Evolutionary conservation across 2,797 vertebrate genomes (phyloP).

Genomic region (Lagorchestes hirsutus): DNA sequence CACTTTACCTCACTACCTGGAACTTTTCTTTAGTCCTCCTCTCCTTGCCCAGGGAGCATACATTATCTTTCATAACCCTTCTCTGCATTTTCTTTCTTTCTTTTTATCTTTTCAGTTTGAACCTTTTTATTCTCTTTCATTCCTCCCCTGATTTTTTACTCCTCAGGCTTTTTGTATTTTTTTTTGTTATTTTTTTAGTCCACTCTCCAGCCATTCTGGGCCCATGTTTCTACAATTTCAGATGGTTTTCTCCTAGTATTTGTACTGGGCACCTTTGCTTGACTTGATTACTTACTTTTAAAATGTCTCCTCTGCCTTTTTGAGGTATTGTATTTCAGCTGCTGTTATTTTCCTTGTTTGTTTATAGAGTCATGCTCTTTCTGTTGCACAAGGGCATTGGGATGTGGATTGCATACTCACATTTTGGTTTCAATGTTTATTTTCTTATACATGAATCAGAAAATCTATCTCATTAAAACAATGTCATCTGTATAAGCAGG

Average conservation of each 20-base stretch:
- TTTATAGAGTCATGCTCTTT: not conserved
- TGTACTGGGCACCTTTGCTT: not conserved
- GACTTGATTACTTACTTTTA: slow-evolving; percentile 3
- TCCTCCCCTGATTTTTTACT: not conserved
- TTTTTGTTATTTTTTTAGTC: not conserved
- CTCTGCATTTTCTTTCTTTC: not conserved
- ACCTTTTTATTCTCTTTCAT: not conserved
- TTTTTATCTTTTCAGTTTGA: slow-evolving; percentile 23
- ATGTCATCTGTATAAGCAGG: not conserved
- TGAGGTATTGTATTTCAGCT: not conserved
- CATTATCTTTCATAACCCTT: not conserved
- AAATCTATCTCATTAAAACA: slow-evolving; percentile 19
- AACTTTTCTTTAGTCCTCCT: not conserved
- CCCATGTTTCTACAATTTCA: not conserved
- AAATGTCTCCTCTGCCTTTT: not conserved
- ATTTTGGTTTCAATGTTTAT: slow-evolving; percentile 23
- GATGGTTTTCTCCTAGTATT: not conserved
- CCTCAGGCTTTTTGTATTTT: not conserved
- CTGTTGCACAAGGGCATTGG: not conserved
- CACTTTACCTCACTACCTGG: not conserved
- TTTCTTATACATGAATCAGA: slow-evolving; percentile 29
- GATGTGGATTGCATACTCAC: not conserved
- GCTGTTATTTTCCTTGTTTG: not conserved
- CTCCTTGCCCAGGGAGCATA: not conserved
- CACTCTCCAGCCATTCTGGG: not conserved